phyloP scores from a whole-genome alignment of 2,888 invertebrate species.

The Temnothorax ravouxi region DNA sequence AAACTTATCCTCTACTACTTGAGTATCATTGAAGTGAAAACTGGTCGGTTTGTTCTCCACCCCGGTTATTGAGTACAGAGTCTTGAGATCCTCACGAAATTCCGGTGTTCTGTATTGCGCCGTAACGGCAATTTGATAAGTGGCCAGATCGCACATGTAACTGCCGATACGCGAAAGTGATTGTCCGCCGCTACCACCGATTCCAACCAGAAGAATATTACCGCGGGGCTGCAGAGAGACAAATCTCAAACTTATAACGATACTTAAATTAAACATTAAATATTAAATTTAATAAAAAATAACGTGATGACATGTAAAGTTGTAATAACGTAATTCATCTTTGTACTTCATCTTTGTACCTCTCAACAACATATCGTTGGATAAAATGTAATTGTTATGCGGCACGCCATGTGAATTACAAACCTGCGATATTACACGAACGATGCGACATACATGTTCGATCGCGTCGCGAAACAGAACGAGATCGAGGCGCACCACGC shows the following conservation, averaged over 20 bases:
- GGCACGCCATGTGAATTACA: conserved; percentile 38
- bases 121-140: conserved; percentile 93
- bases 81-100: conserved; percentile 94
- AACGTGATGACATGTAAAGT: neutral
- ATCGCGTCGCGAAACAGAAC: conserved; percentile 96
- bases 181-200: conserved; percentile 95
- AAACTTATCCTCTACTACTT: conserved; percentile 94
- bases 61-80: conserved; percentile 91
- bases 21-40: conserved; percentile 95
- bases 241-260: neutral
- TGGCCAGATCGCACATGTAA: conserved; percentile 92
- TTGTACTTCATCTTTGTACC: neutral
- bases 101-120: conserved; percentile 92
- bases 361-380: neutral
- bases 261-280: neutral
- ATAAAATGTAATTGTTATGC: conserved; percentile 19
- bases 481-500: conserved; percentile 92
- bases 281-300: neutral
- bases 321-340: neutral
- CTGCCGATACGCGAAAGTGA: conserved; percentile 92
- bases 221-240: conserved; percentile 89
- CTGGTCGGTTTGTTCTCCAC: conserved; percentile 92
- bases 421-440: conserved; percentile 92
- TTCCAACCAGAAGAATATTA: conserved; percentile 94
- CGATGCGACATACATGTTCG: conserved; percentile 94